Conservation (phyloP, 1,140 invertebrate genomes). For the roundworm (Caenorhabditis elegans) region WBcel235 BX284605.5:9458501-9459000, state of each 20-base stretch:
- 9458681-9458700: not conserved
- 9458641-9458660: no score
- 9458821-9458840: not conserved
- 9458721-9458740: not conserved
- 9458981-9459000: slow-evolving; percentile 26
- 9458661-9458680: no score
- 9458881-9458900: slow-evolving; percentile 38
- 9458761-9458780: slow-evolving; percentile 41
- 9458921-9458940: slow-evolving; percentile 1
- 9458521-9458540: no score
- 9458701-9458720: not conserved
- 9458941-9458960: slow-evolving; percentile 20
- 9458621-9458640: no score
- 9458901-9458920: slow-evolving; percentile 28
- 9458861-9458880: slow-evolving; percentile 8
- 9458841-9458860: slow-evolving; percentile 18
- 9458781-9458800: slow-evolving; percentile 38
- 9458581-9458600: no score
- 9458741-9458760: slow-evolving; percentile 2
- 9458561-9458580: no score
- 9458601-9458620: no score
- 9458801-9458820: not conserved
- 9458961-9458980: slow-evolving; percentile 41
- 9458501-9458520: no score
- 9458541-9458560: no score